Percentiles rank a stretch among this genome's conserved stretches.
phyloP scores from a whole-genome alignment of 2,113 vertebrate genomes.

The Corvus cornix region DNA sequence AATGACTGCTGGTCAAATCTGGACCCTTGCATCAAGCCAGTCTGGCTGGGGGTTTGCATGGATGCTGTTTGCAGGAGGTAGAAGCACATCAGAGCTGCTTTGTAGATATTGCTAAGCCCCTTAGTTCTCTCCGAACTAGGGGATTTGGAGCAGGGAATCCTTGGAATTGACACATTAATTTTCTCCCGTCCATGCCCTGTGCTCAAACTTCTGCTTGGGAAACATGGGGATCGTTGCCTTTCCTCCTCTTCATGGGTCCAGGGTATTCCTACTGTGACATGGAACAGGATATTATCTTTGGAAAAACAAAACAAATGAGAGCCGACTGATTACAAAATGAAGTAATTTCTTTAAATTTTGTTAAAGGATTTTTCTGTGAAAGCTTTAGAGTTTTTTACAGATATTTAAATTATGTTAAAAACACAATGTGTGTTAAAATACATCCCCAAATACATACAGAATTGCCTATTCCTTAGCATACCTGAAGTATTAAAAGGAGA shows the following conservation, averaged over 20 bases:
- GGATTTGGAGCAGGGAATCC: constrained; percentile 6
- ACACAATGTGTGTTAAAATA: neutral
- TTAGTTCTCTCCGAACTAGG: neutral
- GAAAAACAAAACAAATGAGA: neutral
- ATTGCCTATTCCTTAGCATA: neutral
- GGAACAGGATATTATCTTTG: neutral
- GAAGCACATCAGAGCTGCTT: neutral
- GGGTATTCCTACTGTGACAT: neutral
- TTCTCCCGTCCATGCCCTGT: accelerated
- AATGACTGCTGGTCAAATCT: neutral
- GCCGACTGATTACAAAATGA: neutral
- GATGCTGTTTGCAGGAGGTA: neutral
- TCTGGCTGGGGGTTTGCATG: neutral
- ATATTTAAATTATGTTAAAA: neutral
- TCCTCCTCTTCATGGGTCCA: neutral
- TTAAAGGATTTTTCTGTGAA: neutral
- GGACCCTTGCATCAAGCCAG: neutral
- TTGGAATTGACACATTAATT: neutral
- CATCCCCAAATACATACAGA: neutral
- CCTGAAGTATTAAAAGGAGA: neutral
- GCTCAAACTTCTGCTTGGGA: neutral
- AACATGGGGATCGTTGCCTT: accelerated
- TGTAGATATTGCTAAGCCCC: neutral
- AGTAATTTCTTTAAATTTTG: neutral
- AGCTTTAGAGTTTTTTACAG: neutral